Conservation (phyloP, 2,888 invertebrate genomes). For the Linnaemya tessellans region DNA sequence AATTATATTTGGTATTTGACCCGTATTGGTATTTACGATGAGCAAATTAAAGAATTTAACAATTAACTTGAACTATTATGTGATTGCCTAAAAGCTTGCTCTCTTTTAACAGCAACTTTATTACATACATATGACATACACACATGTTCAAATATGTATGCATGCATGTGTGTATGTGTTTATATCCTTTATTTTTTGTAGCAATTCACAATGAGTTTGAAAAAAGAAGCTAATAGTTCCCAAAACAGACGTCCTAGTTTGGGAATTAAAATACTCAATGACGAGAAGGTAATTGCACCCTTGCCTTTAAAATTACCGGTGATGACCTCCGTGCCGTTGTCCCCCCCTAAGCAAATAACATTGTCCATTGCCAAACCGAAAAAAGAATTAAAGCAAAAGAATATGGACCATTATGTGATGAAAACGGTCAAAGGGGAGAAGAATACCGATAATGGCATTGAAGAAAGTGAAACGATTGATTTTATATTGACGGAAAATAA, state of each 20-base stretch:
- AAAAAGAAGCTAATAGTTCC: background rate
- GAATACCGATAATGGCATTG: constrained; percentile 75
- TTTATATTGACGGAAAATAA: constrained; percentile 78
- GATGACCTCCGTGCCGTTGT: constrained; percentile 65
- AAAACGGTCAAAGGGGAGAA: constrained; percentile 78
- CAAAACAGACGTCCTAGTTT: constrained; percentile 31
- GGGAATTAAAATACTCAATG: constrained; percentile 76
- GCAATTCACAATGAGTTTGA: constrained; percentile 34
- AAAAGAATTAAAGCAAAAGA: constrained; percentile 73
- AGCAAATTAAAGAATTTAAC: constrained; percentile 62
- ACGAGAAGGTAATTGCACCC: constrained; percentile 70
- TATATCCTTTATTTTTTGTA: constrained; percentile 61
- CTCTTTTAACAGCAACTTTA: constrained; percentile 29
- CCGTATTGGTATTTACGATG: constrained; percentile 60
- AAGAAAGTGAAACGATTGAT: constrained; percentile 77
- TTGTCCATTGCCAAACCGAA: constrained; percentile 76
- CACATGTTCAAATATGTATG: no score
- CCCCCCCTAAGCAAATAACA: constrained; percentile 73
- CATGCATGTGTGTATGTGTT: no score
- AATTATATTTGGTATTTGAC: constrained; percentile 56
- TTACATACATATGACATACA: no score
- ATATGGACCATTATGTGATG: constrained; percentile 80
- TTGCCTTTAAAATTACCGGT: constrained; percentile 32
- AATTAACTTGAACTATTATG: constrained; percentile 16
- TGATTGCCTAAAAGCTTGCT: constrained; percentile 68